These are phyloP conservation scores for Atta colombica DNA, from an alignment of 1,140 invertebrate genomes.

Conservation along the genomic window DNA sequence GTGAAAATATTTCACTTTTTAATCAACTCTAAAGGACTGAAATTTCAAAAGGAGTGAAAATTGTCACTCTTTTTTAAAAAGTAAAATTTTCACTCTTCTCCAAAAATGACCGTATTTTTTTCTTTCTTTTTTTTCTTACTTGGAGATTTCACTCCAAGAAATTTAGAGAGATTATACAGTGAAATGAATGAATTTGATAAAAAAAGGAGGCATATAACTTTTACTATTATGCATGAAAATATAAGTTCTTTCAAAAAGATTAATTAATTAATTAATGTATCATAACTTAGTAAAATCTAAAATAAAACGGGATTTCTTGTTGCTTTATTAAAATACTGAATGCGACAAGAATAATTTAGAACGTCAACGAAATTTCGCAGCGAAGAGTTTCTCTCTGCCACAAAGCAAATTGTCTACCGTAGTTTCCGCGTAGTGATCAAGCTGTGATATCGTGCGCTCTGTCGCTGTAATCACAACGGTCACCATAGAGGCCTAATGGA, in stretches of 20 bases:
- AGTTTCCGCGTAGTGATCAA: constrained; percentile 47
- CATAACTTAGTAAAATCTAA: background rate
- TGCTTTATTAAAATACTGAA: background rate
- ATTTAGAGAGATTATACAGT: no score
- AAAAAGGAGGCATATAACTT: no score
- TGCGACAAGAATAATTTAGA: constrained; percentile 3
- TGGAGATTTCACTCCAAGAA: no score
- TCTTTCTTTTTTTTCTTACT: no score
- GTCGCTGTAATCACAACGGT: constrained; percentile 37
- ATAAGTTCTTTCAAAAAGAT: background rate
- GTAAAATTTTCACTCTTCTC: no score
- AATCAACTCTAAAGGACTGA: no score
- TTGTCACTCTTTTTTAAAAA: no score
- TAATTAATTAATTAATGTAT: background rate
- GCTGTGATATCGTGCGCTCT: constrained; percentile 34
- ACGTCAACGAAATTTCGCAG: constrained; percentile 4
- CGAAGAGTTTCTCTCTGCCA: constrained; percentile 40
- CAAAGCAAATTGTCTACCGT: constrained; percentile 51
- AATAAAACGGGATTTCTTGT: background rate
- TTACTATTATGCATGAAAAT: background rate
- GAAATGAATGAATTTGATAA: no score
- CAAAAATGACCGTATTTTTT: no score
- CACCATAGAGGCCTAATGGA: constrained; percentile 54
- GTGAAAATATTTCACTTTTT: no score
- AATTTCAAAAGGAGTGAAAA: no score